These are phyloP conservation scores for Cynopterus brachyotis DNA, from an alignment of 2,113 vertebrate species.

Conservation along the genomic window DNA sequence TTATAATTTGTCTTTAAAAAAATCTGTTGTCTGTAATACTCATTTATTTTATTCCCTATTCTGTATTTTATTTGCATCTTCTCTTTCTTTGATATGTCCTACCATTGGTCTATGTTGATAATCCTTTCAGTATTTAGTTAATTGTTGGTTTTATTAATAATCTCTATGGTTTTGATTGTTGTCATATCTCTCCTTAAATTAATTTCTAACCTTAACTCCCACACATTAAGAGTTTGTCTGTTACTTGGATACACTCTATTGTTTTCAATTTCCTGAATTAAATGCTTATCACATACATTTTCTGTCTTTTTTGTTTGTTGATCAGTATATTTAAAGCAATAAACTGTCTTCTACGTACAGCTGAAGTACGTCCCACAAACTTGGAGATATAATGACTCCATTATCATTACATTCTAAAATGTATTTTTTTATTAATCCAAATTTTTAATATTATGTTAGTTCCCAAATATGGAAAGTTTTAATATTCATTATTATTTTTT, in stretches of 20 bases:
- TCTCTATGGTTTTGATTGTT: not conserved
- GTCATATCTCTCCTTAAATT: not conserved
- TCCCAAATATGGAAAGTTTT: not conserved
- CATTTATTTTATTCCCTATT: not conserved
- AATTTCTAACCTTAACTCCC: not conserved
- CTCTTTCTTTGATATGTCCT: not conserved
- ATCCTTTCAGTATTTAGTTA: not conserved
- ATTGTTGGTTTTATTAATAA: not conserved
- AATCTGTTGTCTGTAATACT: not conserved
- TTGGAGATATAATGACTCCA: not conserved
- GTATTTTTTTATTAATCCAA: not conserved
- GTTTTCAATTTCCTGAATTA: not conserved
- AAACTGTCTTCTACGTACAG: not conserved
- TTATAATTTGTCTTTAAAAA: not conserved
- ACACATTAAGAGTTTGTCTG: not conserved
- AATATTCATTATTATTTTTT: not conserved
- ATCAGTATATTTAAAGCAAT: not conserved
- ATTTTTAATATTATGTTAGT: not conserved
- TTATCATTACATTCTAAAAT: not conserved
- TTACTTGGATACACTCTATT: not conserved
- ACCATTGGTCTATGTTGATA: not conserved
- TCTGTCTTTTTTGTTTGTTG: not conserved
- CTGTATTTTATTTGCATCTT: not conserved
- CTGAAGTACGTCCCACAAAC: not conserved
- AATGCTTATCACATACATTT: not conserved